These are phyloP conservation scores for Nycticryphes semicollaris DNA, from an alignment of 2,113 vertebrate species.

Conservation along the genomic window DNA sequence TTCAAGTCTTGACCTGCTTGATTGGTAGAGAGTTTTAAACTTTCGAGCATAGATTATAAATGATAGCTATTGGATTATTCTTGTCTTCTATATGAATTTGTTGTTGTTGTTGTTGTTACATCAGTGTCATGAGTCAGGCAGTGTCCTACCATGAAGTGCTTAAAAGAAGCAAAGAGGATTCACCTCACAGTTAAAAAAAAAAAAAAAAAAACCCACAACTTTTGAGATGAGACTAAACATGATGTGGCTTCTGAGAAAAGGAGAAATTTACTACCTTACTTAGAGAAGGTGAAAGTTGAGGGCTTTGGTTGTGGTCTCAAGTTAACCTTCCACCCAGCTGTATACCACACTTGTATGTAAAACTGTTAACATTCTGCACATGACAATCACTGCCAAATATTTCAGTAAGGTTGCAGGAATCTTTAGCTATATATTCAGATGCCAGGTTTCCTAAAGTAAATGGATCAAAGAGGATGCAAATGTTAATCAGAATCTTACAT, in stretches of 20 bases:
- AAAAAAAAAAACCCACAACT: not conserved
- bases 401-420: not conserved
- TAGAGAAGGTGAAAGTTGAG: not conserved
- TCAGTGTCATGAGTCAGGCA: not conserved
- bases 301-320: not conserved
- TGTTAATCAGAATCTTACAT: not conserved
- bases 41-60: not conserved
- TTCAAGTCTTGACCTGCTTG: not conserved
- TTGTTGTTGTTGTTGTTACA: not conserved
- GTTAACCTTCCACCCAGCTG: not conserved
- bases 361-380: not conserved
- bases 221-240: not conserved
- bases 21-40: not conserved
- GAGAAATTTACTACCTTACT: not conserved
- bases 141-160: not conserved
- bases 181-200: not conserved
- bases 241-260: not conserved
- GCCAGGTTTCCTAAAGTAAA: not conserved
- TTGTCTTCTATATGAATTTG: not conserved
- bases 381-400: not conserved
- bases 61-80: not conserved
- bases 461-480: not conserved
- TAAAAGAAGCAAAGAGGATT: not conserved
- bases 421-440: not conserved
- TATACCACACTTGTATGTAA: accelerated